phyloP scores from a whole-genome alignment of 2,797 vertebrate genomes.

The Aselliscus stoliczkanus region DNA sequence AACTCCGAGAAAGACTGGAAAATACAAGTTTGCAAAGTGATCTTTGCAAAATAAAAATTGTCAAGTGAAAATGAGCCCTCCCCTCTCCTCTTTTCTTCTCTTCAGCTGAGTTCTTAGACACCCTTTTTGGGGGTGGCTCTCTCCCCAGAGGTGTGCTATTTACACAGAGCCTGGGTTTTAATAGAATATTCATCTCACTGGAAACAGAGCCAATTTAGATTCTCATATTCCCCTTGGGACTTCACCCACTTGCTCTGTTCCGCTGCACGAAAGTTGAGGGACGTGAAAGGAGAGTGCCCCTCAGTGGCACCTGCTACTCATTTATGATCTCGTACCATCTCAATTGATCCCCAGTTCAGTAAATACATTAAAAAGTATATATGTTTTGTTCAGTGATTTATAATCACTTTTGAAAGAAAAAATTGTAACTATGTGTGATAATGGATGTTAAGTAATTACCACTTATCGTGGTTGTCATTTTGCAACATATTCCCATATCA shows the following conservation, averaged over 20 bases:
- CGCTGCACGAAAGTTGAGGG: background rate
- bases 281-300: background rate
- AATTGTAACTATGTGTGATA: background rate
- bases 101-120: background rate
- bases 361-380: background rate
- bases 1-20: background rate
- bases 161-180: background rate
- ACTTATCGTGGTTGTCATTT: background rate
- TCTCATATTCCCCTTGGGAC: background rate
- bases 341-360: background rate
- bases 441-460: background rate
- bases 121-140: background rate
- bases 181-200: conserved; percentile 14
- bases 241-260: background rate
- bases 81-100: background rate
- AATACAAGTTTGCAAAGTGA: background rate
- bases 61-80: background rate
- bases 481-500: too few species aligned
- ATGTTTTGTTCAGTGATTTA: background rate
- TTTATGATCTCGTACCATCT: background rate
- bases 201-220: background rate
- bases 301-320: background rate
- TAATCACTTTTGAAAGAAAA: background rate
- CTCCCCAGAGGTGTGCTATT: conserved; percentile 7
- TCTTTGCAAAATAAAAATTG: background rate